Conservation (phyloP, 1,140 invertebrate species). For the Panagrolaimus sp. region DNA sequence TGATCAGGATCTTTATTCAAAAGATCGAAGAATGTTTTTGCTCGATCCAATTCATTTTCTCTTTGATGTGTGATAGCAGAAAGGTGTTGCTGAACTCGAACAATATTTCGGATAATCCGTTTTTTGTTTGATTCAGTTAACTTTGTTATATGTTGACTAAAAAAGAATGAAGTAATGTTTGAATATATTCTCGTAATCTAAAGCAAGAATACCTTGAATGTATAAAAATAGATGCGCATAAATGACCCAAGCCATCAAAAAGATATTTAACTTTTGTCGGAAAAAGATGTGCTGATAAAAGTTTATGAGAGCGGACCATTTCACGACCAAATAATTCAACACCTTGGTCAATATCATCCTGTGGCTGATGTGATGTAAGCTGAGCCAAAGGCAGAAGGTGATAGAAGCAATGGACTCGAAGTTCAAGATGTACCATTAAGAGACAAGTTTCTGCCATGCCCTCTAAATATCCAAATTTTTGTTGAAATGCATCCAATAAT, state of each 20-base stretch:
- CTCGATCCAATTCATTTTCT: constrained; percentile 78
- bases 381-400: constrained; percentile 72
- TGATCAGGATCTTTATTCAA: constrained; percentile 81
- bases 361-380: constrained; percentile 58
- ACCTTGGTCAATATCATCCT: constrained; percentile 73
- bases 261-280: constrained; percentile 80
- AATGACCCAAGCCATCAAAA: constrained; percentile 82
- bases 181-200: not conserved
- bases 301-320: constrained; percentile 72
- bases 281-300: constrained; percentile 69
- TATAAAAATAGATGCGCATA: constrained; percentile 77
- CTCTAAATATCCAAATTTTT: constrained; percentile 74
- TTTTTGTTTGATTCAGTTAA: constrained; percentile 69
- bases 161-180: too few relatives aligned
- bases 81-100: constrained; percentile 76
- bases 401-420: constrained; percentile 86
- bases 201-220: constrained; percentile 62
- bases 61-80: constrained; percentile 76
- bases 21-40: constrained; percentile 79
- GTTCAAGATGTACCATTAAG: constrained; percentile 80
- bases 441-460: constrained; percentile 82
- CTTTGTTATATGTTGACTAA: constrained; percentile 70
- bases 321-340: constrained; percentile 75
- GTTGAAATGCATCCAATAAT: constrained; percentile 59
- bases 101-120: constrained; percentile 71